These are phyloP conservation scores for Leucophenga maculata DNA, from an alignment of 2,888 invertebrate genomes.

Conservation along the genomic window DNA sequence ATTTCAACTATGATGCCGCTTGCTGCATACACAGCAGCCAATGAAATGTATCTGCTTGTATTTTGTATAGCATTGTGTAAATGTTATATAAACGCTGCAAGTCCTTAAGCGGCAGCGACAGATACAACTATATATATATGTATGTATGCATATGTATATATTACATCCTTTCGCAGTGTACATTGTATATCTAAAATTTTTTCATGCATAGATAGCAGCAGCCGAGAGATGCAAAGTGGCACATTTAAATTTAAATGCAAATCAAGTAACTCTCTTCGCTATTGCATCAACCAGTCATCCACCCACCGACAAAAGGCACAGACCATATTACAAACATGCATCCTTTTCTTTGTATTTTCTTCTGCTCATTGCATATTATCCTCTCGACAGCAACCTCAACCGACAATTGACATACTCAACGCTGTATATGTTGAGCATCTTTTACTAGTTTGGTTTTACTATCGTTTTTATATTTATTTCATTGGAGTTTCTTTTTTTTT, in stretches of 20 bases:
- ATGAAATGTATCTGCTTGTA: no score
- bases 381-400: slow-evolving; percentile 4
- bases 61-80: background rate
- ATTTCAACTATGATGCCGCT: background rate
- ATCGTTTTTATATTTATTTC: background rate
- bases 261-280: slow-evolving; percentile 30
- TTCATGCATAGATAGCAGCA: no score
- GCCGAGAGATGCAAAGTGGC: background rate
- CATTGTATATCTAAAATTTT: background rate
- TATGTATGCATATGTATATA: background rate
- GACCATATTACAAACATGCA: background rate
- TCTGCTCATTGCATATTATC: background rate
- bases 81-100: background rate
- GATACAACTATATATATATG: background rate
- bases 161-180: background rate
- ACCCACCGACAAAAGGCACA: background rate
- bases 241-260: slow-evolving; percentile 45
- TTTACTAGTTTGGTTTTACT: background rate
- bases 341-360: background rate
- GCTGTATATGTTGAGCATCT: slow-evolving; percentile 1
- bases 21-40: no score
- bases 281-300: background rate
- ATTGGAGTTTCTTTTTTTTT: background rate
- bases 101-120: background rate
- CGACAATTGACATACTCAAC: slow-evolving; percentile 1